Evolutionary conservation across 2,113 vertebrate species (phyloP).

Genomic region (Stictonetta naevosa): DNA sequence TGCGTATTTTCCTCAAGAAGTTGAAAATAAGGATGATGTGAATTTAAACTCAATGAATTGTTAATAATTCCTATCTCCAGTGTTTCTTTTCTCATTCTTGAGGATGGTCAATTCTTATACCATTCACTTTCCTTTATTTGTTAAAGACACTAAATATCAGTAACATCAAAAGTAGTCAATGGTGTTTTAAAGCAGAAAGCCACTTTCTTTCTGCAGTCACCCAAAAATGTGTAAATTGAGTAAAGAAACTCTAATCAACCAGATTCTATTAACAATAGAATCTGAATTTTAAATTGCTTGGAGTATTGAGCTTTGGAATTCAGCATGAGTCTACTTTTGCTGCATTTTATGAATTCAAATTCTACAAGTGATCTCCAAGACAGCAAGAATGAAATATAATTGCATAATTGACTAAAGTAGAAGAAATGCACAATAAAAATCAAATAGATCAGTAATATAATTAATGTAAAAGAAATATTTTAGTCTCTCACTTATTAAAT

Average conservation of each 20-base stretch:
- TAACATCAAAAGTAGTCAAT: background rate
- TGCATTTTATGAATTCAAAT: background rate
- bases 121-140: background rate
- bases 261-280: background rate
- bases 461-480: background rate
- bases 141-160: background rate
- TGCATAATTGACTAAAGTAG: background rate
- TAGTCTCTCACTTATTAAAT: fast-evolving
- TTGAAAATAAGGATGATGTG: background rate
- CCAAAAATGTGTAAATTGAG: background rate
- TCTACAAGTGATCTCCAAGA: background rate
- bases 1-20: background rate
- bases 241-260: background rate
- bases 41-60: background rate
- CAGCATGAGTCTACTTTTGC: background rate
- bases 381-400: background rate
- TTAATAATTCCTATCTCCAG: background rate
- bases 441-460: background rate
- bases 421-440: background rate
- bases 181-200: background rate
- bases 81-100: background rate
- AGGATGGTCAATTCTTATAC: background rate
- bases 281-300: background rate
- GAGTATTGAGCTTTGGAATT: background rate
- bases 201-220: background rate